Evolutionary conservation across 2,888 invertebrate species (phyloP), one percentile per base, ranked within the genome.

Genomic region (Luperina nickerlii): DNA sequence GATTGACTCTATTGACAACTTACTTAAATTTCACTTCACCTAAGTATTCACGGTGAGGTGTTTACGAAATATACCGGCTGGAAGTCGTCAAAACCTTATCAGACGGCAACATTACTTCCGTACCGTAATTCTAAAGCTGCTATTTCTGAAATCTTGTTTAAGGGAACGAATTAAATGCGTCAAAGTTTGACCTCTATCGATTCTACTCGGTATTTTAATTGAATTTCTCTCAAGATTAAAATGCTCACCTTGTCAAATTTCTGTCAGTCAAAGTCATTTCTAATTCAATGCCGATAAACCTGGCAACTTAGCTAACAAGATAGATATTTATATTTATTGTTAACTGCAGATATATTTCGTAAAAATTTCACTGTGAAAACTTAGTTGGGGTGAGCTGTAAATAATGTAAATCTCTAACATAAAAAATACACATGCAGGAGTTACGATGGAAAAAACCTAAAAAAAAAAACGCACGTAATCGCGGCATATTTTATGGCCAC

Each of bases 401-500:
- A 57, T 24, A 20, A 3, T 20, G 54, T 38, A 0, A 38, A 38
- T 38, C 38, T 6, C 38, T 38, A 38, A 6, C 38, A 38, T 38
- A 38, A 0, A 38, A 6, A 60, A 60, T 13, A 57, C 24, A 9
- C 24, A 9, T 9, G 9, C 57, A 24, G 9, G 11, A 60, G 18
- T 63, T 32, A 32, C 2, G 32, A 27, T 0, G 8, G 32, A 63
- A 63, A 62, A 27, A 4, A 5, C 1, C 4, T 1, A 4, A 15
- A 62, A 63, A 18, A 8, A 45, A 63, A 38, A 42, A 42, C 7
- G 32, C 54, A 32, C 15, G 11, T 7, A 9, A 2, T n/a, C 8
- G 27, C 48, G 3, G 13, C 70, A 6, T 78, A 70, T 0, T 67
- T 70, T 78, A 24, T 88, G 89, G 66, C 54, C 32, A 48, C 65